phyloP scores from a whole-genome alignment of 2,888 invertebrate genomes.

The Mystacides longicornis region DNA sequence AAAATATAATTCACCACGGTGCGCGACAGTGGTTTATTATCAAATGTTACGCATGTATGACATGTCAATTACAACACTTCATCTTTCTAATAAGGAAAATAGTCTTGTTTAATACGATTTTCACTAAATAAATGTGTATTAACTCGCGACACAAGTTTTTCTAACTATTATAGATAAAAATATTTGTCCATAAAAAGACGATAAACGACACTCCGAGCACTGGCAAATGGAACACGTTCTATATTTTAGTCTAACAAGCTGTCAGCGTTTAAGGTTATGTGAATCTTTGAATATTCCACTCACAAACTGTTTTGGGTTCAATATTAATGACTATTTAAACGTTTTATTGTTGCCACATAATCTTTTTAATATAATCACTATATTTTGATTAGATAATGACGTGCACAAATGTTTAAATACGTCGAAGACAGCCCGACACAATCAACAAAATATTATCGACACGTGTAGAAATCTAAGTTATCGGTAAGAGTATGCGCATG shows the following conservation, averaged over 20 bases:
- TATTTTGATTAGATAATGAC: constrained; percentile 21
- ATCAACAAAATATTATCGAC: constrained; percentile 23
- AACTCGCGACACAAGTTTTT: constrained; percentile 5
- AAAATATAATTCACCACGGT: constrained; percentile 12
- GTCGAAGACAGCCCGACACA: constrained; percentile 20
- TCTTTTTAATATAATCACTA: constrained; percentile 8
- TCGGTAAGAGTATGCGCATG: constrained; percentile 22
- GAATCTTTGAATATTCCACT: constrained; percentile 5
- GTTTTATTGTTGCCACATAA: constrained; percentile 7
- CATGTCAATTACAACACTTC: constrained; percentile 22
- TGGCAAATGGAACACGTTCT: constrained; percentile 20
- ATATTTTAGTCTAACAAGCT: constrained; percentile 18
- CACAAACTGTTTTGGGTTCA: not conserved
- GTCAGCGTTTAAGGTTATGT: constrained; percentile 24
- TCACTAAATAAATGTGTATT: not conserved
- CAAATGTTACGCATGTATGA: constrained; percentile 18
- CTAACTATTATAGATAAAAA: constrained; percentile 8
- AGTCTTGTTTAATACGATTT: constrained; percentile 1
- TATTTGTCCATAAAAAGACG: constrained; percentile 8
- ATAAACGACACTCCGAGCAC: constrained; percentile 13
- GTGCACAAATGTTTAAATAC: constrained; percentile 21
- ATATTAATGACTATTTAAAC: constrained; percentile 6
- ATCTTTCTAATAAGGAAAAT: constrained; percentile 6
- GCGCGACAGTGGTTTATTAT: constrained; percentile 10
- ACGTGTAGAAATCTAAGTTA: constrained; percentile 23